phyloP scores from a whole-genome alignment of 2,113 vertebrate genomes.

The Grammomys surdaster region DNA sequence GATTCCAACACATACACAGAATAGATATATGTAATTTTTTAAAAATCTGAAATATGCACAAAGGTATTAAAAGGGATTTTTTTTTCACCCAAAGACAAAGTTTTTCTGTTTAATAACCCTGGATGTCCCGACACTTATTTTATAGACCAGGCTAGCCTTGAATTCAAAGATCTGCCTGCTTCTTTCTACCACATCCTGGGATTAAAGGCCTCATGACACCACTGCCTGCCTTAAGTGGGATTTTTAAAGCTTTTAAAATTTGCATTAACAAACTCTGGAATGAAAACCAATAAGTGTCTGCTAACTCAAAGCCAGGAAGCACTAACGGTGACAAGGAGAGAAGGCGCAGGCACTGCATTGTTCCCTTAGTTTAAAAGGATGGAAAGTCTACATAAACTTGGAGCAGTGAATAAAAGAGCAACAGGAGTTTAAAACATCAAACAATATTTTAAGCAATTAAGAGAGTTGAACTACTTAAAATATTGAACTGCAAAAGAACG shows the following conservation, averaged over 20 bases:
- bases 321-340: not conserved
- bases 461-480: slow-evolving; percentile 15
- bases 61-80: not conserved
- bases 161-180: not conserved
- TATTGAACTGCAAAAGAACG: not conserved
- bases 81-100: not conserved
- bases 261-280: not conserved
- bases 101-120: not conserved
- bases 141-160: not conserved
- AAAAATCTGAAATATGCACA: not conserved
- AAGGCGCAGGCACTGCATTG: not conserved
- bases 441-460: slow-evolving; percentile 12
- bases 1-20: too few species aligned
- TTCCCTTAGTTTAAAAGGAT: not conserved
- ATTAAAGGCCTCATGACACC: not conserved
- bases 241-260: not conserved
- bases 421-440: not conserved
- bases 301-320: not conserved
- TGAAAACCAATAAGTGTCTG: slow-evolving; percentile 4
- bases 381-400: not conserved
- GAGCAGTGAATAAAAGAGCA: not conserved
- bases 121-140: not conserved
- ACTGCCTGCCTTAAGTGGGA: not conserved
- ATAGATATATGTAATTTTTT: not conserved
- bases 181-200: not conserved